phyloP scores from a whole-genome alignment of 2,888 invertebrate species.

The Thymelicus lineola region DNA sequence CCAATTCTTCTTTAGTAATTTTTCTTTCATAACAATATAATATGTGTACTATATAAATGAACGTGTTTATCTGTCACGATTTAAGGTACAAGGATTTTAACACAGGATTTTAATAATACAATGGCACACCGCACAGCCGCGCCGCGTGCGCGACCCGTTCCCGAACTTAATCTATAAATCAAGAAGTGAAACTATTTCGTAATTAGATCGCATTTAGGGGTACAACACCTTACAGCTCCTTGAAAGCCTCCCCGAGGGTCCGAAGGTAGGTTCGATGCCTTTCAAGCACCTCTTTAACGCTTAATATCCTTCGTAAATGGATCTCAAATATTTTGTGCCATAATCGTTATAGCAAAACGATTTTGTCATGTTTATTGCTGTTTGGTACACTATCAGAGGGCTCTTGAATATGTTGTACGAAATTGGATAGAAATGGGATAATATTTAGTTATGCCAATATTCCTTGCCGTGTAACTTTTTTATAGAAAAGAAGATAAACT shows the following conservation, averaged over 20 bases:
- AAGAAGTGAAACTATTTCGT: constrained; percentile 86
- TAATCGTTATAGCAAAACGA: constrained; percentile 70
- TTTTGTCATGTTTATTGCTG: constrained; percentile 75
- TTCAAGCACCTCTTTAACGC: constrained; percentile 83
- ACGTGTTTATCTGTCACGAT: constrained; percentile 44
- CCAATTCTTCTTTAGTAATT: too few relatives aligned
- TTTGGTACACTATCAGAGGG: constrained; percentile 50
- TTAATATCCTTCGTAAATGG: constrained; percentile 82
- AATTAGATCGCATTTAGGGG: constrained; percentile 86
- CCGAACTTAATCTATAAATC: constrained; percentile 85
- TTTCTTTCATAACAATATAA: neutral
- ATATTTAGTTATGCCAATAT: constrained; percentile 34
- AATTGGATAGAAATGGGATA: constrained; percentile 33
- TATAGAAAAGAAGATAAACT: neutral
- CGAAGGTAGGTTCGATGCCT: constrained; percentile 79
- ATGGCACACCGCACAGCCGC: constrained; percentile 61
- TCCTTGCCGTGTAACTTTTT: neutral
- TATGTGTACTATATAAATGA: neutral
- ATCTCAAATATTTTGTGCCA: constrained; percentile 79
- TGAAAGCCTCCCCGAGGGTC: constrained; percentile 80
- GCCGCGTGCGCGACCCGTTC: constrained; percentile 71
- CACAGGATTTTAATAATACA: constrained; percentile 72
- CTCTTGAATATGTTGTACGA: constrained; percentile 40
- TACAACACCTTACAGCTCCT: constrained; percentile 80
- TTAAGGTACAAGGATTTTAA: constrained; percentile 53